Base-by-base conservation (phyloP, 2,888 invertebrate species). In the Myopa tessellatipennis region DNA sequence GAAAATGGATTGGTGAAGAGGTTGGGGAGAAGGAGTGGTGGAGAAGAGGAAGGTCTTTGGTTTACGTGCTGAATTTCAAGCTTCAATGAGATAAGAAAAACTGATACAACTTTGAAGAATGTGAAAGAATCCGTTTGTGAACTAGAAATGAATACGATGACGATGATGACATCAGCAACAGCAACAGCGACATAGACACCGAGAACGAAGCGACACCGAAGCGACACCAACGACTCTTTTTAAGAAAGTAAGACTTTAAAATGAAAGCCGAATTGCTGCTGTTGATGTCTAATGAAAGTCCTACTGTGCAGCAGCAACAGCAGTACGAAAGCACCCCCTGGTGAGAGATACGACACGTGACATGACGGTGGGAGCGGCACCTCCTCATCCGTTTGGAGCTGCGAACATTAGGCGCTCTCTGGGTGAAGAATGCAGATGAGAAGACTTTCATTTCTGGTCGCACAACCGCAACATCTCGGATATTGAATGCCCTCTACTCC, bases 351-450 rank as follows among this genome's bases (percentile, higher is more conserved):
- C 14, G 70, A 70, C 70, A 55, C 70, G 36, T 55, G 50, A 73
- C 34, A 63, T 45, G 34, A 14, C 45, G 73, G 6, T 1, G 34
- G 7, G 18, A 45, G 26, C 40, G 45, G 71, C 78, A 79, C 80
- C 78, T 76, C 71, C 78, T 74, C 80, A 80, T 80, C 78, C 79
- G 79, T 80, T 78, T 79, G 68, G 76, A 63, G 70, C 76, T 80
- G 78, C 76, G 79, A 80, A 76, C 79, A 68, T 69, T 4, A 7
- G 16, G 4, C 52, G 5, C n/a, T 52, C 7, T 36, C 34, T 36
- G 36, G 5, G 14, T 14, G 10, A 55, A 16, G 8, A 68, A 36
- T 36, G 68, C 58, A 36, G 61, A 45, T 34, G 61, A 61, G 45
- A 45, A 40, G 61, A 45, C 18, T 38, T 68, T 68, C 8, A 12